Evolutionary conservation across 1,140 invertebrate genomes (phyloP), one percentile per base, ranked within the genome.

Genomic region (Saccostrea echinata): DNA sequence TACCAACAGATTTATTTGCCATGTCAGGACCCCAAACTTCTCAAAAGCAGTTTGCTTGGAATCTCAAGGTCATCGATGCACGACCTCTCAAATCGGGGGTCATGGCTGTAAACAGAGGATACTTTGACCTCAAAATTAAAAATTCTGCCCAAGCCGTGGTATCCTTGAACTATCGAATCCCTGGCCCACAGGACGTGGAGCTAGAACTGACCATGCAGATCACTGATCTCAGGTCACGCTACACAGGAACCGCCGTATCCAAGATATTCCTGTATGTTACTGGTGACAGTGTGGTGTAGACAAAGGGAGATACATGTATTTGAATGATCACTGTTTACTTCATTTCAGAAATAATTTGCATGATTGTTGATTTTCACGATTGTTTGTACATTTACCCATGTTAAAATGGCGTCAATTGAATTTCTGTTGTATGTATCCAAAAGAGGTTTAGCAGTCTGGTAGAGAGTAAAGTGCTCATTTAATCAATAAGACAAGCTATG

Each of bases 141-240:
- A 91, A 87, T 27, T 64, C 53, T 12, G 96, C 97, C 86, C 96
- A 97, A 93, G 97, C 97, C 0, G 96, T 97, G 33, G 95, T 98
- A 21, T 96, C 97, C 6, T 92, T 99, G 53, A 96, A 97, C 0
- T 96, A 96, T 90, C 95, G 96, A 0, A 96, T 99, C 3, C 95
- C 96, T 76, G 98, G 98, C 0, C 98, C 98, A 0, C 98, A 99
- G 94, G 98, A 98, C 91, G 97, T 99, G 71, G 97, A 98, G 88
- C 93, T 99, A 8, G 96, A 98, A 89, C 95, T 99, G 18, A 96
- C 96, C 76, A 98, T 99, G 98, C 97, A 97, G 90, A 96, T 98
- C 4, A 91, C 88, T 53, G 92, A 93, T 68, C 86, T 89, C 33
- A 88, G 88, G 35, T 90, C 91, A 12, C 88, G 91, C 0, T 96